These are phyloP conservation scores for Eupithecia subfuscata DNA, from an alignment of 2,888 invertebrate genomes.

Conservation along the genomic window DNA sequence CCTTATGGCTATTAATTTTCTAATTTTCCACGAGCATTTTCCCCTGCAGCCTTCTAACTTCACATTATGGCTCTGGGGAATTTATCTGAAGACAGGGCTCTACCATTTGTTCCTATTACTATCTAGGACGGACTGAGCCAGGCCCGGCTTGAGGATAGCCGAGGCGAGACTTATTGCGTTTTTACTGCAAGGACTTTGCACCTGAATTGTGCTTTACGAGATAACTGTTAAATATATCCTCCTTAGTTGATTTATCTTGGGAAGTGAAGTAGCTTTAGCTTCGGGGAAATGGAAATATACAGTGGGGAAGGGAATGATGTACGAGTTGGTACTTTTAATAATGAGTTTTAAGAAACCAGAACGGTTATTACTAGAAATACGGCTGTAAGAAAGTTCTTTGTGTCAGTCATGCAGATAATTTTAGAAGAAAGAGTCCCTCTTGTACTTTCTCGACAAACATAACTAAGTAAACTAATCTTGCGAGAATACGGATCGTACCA, in stretches of 20 bases:
- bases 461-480: not conserved
- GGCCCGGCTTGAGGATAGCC: slow-evolving; percentile 18
- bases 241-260: slow-evolving; percentile 14
- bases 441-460: not conserved
- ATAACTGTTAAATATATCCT: slow-evolving; percentile 19
- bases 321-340: not conserved
- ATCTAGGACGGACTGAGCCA: slow-evolving; percentile 38
- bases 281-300: not conserved
- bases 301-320: not conserved
- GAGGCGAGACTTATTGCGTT: slow-evolving; percentile 22
- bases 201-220: slow-evolving; percentile 19
- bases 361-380: not conserved
- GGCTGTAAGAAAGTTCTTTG: not conserved
- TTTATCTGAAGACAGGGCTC: slow-evolving; percentile 54
- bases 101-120: slow-evolving; percentile 58
- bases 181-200: slow-evolving; percentile 20
- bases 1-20: slow-evolving; percentile 46
- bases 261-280: not conserved
- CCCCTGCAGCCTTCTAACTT: slow-evolving; percentile 49
- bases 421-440: not conserved
- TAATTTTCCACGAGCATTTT: slow-evolving; percentile 44
- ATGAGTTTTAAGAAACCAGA: not conserved
- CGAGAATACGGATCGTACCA: not conserved
- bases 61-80: slow-evolving; percentile 53
- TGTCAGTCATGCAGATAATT: not conserved